These are phyloP conservation scores for Spea hammondii DNA, from an alignment of 2,797 vertebrate species.

Conservation along the genomic window DNA sequence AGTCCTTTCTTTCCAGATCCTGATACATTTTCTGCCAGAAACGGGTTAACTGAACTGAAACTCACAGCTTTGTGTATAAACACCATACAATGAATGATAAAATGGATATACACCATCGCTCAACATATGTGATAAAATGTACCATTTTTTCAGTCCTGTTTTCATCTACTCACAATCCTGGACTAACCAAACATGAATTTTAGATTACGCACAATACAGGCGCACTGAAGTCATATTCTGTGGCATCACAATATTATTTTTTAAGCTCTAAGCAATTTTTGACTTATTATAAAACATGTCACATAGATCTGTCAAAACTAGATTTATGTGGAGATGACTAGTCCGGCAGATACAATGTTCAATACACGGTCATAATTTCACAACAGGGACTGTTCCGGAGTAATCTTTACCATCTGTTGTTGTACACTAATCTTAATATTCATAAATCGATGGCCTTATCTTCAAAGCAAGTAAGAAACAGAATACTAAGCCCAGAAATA, in stretches of 20 bases:
- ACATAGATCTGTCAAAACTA: slow-evolving; percentile 48
- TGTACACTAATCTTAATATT: slow-evolving; percentile 61
- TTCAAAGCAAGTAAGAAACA: slow-evolving; percentile 57
- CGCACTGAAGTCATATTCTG: slow-evolving; percentile 36
- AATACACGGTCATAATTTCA: slow-evolving; percentile 47
- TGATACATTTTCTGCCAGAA: too few species aligned
- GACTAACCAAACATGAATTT: slow-evolving; percentile 2
- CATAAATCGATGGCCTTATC: slow-evolving; percentile 63
- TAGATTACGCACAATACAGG: slow-evolving; percentile 7
- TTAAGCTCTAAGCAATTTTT: slow-evolving; percentile 40
- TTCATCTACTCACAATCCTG: slow-evolving; percentile 8
- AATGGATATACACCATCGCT: too few species aligned
- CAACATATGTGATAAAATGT: not conserved
- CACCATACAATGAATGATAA: too few species aligned
- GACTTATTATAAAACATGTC: slow-evolving; percentile 51
- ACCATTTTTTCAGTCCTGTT: not conserved
- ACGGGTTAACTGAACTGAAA: too few species aligned
- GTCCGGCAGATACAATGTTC: slow-evolving; percentile 50
- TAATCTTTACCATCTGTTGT: slow-evolving; percentile 66
- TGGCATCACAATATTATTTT: slow-evolving; percentile 27
- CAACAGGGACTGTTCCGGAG: slow-evolving; percentile 59
- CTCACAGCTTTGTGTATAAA: too few species aligned
- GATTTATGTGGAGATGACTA: slow-evolving; percentile 48
- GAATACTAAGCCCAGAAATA: slow-evolving; percentile 57
- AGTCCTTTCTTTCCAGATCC: too few species aligned